These are phyloP conservation scores for Notothenia rossii DNA, from an alignment of 2,113 vertebrate species.

Conservation along the genomic window DNA sequence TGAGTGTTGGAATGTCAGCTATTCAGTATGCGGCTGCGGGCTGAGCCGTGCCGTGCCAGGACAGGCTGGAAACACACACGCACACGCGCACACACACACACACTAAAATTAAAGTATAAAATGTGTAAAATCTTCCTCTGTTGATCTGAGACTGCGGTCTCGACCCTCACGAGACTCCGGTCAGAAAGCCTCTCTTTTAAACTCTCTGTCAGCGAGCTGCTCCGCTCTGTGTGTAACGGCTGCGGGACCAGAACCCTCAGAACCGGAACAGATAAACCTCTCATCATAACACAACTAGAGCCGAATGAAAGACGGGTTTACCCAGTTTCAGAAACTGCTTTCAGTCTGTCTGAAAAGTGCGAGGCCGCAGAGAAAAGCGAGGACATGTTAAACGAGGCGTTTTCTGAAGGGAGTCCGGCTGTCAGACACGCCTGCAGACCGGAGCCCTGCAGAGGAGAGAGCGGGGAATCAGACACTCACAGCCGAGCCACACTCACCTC, in stretches of 20 bases:
- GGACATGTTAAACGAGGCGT: background rate
- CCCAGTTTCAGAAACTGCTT: fast-evolving
- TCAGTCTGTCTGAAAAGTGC: fast-evolving
- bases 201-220: background rate
- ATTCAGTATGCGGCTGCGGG: conserved; percentile 33
- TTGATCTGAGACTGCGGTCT: background rate
- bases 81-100: background rate
- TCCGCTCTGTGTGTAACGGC: background rate
- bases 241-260: background rate
- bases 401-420: too few relatives aligned
- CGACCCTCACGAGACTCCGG: background rate
- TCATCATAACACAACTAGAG: fast-evolving
- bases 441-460: too few relatives aligned
- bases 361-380: fast-evolving
- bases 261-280: background rate
- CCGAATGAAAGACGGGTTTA: background rate
- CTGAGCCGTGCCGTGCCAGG: conserved; percentile 33
- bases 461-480: too few relatives aligned
- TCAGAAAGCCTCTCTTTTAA: conserved; percentile 8
- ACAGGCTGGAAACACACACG: conserved; percentile 30
- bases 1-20: conserved; percentile 62
- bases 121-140: background rate
- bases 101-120: background rate
- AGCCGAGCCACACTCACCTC: too few relatives aligned
- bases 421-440: too few relatives aligned